These are phyloP conservation scores for Peromyscus leucopus DNA, from an alignment of 2,113 vertebrate species.

Conservation along the genomic window DNA sequence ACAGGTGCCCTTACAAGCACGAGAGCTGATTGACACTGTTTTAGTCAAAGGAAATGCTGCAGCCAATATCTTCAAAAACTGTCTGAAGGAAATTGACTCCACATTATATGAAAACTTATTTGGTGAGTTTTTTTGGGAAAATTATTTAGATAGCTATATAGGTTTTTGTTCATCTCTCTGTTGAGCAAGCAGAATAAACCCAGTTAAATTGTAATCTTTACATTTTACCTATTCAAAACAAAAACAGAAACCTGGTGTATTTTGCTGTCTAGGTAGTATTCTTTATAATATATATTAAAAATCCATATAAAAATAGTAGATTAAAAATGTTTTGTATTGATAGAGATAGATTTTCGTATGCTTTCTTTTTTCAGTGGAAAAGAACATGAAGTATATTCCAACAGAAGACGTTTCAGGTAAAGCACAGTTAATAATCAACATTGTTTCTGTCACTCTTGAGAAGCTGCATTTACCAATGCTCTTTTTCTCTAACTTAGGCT, in stretches of 20 bases:
- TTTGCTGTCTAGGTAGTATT: neutral
- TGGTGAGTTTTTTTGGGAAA: constrained; percentile 88
- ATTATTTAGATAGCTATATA: constrained; percentile 41
- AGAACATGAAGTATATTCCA: constrained; percentile 94
- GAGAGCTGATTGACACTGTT: constrained; percentile 94
- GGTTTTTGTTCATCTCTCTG: neutral
- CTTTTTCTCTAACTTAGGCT: constrained; percentile 82
- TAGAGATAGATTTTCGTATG: constrained; percentile 56
- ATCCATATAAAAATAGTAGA: neutral
- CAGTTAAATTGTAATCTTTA: neutral
- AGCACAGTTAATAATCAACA: constrained; percentile 42
- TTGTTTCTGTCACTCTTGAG: neutral
- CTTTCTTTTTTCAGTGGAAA: constrained; percentile 91
- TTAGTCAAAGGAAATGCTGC: constrained; percentile 96
- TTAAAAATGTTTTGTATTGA: constrained; percentile 21
- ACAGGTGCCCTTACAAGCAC: constrained; percentile 93
- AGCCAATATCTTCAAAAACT: constrained; percentile 95
- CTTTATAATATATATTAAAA: neutral
- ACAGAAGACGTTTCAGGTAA: constrained; percentile 97
- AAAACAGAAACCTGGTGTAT: neutral
- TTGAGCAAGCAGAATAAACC: constrained; percentile 44
- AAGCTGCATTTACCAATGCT: neutral
- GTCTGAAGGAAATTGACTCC: constrained; percentile 94
- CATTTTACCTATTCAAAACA: neutral
- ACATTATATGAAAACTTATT: constrained; percentile 94